These are phyloP conservation scores for Tetragonisca angustula DNA, from an alignment of 2,888 invertebrate species.

Conservation along the genomic window DNA sequence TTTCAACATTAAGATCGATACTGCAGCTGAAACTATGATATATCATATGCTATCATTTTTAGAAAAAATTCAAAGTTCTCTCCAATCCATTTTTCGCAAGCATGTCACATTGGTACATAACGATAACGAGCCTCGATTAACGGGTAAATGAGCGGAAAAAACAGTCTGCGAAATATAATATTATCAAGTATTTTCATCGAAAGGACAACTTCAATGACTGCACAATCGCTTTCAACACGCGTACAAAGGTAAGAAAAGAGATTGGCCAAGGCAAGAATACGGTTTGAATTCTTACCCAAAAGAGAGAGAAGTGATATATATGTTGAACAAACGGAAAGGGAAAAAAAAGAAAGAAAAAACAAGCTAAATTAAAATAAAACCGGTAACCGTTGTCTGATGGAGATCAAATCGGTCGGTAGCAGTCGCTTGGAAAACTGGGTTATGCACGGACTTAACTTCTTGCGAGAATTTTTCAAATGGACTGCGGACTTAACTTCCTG, in stretches of 20 bases:
- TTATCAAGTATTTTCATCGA: constrained; percentile 18
- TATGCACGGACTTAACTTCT: neutral
- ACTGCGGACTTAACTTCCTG: neutral
- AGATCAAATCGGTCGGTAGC: constrained; percentile 22
- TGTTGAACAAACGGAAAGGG: neutral
- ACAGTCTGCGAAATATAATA: constrained; percentile 8
- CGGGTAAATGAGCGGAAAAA: neutral
- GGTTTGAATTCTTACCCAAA: constrained; percentile 24
- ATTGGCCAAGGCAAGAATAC: constrained; percentile 43
- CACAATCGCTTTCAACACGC: constrained; percentile 29
- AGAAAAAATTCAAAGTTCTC: neutral
- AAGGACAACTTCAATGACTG: constrained; percentile 14
- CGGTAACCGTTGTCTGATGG: constrained; percentile 39
- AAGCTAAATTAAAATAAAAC: constrained; percentile 58
- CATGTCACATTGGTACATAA: neutral
- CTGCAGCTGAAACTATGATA: neutral
- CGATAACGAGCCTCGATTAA: neutral
- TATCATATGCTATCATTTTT: neutral
- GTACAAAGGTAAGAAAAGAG: constrained; percentile 35
- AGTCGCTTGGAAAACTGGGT: constrained; percentile 33
- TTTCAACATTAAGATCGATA: neutral
- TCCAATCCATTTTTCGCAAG: neutral
- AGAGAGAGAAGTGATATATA: constrained; percentile 27
- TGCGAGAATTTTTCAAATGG: neutral
- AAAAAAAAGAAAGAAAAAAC: constrained; percentile 35